Base-by-base conservation (phyloP, 2,888 invertebrate genomes). In the Miltochrista miniata region DNA sequence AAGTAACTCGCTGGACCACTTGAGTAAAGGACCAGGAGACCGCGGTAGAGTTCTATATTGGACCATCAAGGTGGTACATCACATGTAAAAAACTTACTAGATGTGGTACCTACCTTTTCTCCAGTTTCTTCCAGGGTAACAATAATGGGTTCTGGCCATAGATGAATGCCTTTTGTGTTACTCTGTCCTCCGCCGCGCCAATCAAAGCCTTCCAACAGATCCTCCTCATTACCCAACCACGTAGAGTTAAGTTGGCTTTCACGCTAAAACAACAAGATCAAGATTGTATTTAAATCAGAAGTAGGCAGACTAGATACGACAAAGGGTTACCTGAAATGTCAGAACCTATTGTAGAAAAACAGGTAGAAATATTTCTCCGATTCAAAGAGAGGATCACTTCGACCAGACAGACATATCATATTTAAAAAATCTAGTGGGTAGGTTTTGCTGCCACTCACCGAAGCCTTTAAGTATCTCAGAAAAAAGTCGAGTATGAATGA, bases 151-250 rank as follows among this genome's bases (percentile, higher is more conserved):
- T 98, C 96, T 18, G 97, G 96, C 98, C 98, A 99, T 14, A 76
- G 93, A 14, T 98, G 92, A 64, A 99, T 98, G 30, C 98, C 98
- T 9, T 97, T 97, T n/a, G 98, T 98, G 74, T 98, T 97, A 45
- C 98, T 92, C 76, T 98, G 97, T 0, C 96, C 96, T 8, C 98
- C 98, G 0, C 98, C 98, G 68, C 97, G 93, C 98, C 98, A 98
- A 18, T 96, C 95, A 82, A 98, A 98, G 0, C 98, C 98, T 40
- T 94, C 93, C 52, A 98, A 83, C 0, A 97, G 96, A n/a, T 68
- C 69, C 14, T 95, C 93, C 38, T 96, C 95, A 48, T 93, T 92
- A 7, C 98, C 98, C 58, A 98, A 84, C 98, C 76, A 76, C 15
- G 57, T 56, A 1, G 68, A 63, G 42, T 49, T 58, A 12, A 56